phyloP scores from a whole-genome alignment of 2,797 vertebrate species.

The Mycteria americana region DNA sequence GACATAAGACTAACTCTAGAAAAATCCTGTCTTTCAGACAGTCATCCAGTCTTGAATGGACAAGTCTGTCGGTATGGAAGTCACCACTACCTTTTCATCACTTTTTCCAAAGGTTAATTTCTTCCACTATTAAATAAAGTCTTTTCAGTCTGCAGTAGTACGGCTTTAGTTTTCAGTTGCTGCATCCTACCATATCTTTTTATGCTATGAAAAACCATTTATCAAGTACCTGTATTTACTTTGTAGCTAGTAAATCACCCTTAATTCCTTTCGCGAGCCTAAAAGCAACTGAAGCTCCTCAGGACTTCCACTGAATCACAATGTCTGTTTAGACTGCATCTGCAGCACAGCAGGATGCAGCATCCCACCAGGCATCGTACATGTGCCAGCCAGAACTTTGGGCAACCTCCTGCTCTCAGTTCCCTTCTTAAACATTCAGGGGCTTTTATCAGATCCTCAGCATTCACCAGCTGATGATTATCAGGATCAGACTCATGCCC shows the following conservation, averaged over 20 bases:
- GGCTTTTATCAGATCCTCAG: not conserved
- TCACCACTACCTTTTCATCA: not conserved
- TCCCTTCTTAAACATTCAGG: not conserved
- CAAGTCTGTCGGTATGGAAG: not conserved
- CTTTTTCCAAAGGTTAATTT: conserved; percentile 6
- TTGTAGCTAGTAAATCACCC: not conserved
- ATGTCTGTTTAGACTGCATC: not conserved
- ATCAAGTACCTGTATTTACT: not conserved
- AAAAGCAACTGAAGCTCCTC: not conserved
- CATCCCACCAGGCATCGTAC: not conserved
- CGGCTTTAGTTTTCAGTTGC: not conserved
- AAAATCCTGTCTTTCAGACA: not conserved
- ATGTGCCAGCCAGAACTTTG: rapidly evolving
- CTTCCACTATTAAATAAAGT: not conserved
- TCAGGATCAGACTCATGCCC: not conserved
- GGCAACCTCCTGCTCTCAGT: not conserved
- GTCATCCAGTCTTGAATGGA: not conserved
- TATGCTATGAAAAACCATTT: not conserved
- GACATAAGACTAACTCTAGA: not conserved
- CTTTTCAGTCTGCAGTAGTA: not conserved
- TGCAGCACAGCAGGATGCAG: not conserved
- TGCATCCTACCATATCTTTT: not conserved
- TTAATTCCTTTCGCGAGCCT: not conserved
- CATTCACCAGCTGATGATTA: not conserved
- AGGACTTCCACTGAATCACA: not conserved